Evolutionary conservation across 2,888 invertebrate genomes (phyloP).

Genomic region (Limenitis camilla): DNA sequence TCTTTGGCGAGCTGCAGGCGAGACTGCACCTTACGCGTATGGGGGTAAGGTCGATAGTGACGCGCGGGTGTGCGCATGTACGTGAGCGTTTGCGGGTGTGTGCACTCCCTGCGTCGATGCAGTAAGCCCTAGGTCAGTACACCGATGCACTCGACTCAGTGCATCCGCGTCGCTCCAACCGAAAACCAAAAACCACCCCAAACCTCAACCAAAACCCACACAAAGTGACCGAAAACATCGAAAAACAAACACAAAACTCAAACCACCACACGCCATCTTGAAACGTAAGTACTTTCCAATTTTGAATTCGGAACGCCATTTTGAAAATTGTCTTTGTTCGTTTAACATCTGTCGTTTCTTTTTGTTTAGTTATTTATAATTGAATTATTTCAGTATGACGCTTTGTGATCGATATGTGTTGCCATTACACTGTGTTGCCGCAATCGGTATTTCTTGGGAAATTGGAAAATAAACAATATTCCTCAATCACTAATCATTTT

Average conservation of each 20-base stretch:
- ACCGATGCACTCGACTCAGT: constrained; percentile 36
- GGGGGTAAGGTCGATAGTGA: constrained; percentile 8
- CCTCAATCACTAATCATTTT: too few species aligned
- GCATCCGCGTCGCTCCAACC: constrained; percentile 30
- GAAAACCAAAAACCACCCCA: constrained; percentile 30
- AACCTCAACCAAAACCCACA: constrained; percentile 8
- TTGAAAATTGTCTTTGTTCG: constrained; percentile 30
- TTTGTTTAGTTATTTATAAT: background rate
- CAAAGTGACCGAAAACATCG: constrained; percentile 19
- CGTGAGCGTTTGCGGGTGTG: constrained; percentile 28
- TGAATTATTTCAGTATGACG: background rate
- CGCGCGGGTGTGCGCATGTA: background rate
- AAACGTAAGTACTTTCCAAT: constrained; percentile 52
- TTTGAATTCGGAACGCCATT: constrained; percentile 33
- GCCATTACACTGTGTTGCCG: too few species aligned
- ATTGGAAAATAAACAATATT: too few species aligned
- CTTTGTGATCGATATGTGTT: background rate
- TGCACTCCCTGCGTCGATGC: constrained; percentile 39
- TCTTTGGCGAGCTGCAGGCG: background rate
- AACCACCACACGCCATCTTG: constrained; percentile 44
- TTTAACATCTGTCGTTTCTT: constrained; percentile 20
- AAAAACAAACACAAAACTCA: constrained; percentile 15
- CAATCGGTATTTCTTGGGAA: too few species aligned
- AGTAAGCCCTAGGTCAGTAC: constrained; percentile 45
- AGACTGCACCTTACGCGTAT: background rate